Evolutionary conservation across 2,113 vertebrate genomes (phyloP).

Genomic region (Solea senegalensis): DNA sequence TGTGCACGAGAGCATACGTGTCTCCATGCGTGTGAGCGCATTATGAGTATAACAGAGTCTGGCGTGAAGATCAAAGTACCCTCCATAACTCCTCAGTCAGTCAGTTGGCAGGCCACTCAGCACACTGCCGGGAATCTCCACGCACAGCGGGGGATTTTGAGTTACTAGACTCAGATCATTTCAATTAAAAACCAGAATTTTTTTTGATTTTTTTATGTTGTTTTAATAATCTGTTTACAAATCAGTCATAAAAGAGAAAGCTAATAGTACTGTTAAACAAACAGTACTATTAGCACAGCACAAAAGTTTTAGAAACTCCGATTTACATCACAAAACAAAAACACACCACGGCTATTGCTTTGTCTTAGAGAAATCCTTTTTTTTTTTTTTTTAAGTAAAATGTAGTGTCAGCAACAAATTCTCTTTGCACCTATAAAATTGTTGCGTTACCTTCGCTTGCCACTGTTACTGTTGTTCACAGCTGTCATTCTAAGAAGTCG

Average conservation of each 20-base stretch:
- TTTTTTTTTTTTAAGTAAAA: no score
- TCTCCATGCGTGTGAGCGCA: conserved; percentile 57
- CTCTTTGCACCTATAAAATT: no score
- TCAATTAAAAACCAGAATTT: conserved; percentile 56
- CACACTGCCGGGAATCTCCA: conserved; percentile 63
- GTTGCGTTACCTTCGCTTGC: no score
- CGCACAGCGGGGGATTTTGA: conserved; percentile 47
- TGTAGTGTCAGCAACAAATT: no score
- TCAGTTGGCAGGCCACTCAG: conserved; percentile 35
- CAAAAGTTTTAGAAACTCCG: not conserved
- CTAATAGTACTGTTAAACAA: not conserved
- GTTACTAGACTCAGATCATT: conserved; percentile 62
- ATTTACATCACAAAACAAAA: not conserved
- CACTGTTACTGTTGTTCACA: no score
- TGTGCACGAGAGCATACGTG: conserved; percentile 46
- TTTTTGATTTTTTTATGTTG: not conserved
- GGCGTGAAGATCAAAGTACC: conserved; percentile 73
- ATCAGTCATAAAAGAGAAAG: not conserved
- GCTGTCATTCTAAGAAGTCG: no score
- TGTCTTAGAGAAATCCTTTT: no score
- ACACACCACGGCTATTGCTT: no score
- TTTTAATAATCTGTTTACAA: not conserved
- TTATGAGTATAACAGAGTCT: conserved; percentile 57
- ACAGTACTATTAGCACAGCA: no score
- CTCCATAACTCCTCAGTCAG: conserved; percentile 57